Evolutionary conservation across 2,797 vertebrate species (phyloP), one percentile per base, ranked within the genome.

Genomic region (Sebastes matsubarae): DNA sequence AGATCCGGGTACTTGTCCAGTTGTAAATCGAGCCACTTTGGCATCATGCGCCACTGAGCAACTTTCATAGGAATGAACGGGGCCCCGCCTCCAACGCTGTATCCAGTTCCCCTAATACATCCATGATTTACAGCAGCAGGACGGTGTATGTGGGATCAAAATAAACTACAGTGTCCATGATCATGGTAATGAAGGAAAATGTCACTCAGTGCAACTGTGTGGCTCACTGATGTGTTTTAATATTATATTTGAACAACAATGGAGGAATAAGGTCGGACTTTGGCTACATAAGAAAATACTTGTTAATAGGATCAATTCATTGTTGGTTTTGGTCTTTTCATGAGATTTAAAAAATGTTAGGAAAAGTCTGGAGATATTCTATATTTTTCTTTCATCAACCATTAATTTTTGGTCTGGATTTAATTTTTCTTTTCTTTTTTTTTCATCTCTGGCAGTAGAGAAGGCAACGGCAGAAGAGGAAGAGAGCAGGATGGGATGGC

Each of bases 401-500:
- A 60, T 46, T 2, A 30, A 55, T 74, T 68, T 25, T 52, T 72
- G 46, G 70, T 84, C 58, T 71, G 20, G 8, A 75, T 66, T 13
- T 71, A 18, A 54, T 68, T 69, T 46, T 46, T 18, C 42, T 46
- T 46, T 46, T 46, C 16, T 18, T 46, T 64, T 27, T 46, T 24
- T 3, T 52, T n/a, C 6, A 8, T 50, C 32, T 68, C 76, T 87
- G 89, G 84, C 77, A 83, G 14, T 13, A 50, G 27, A 58, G 34
- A 1, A 25, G 29, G 68, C 72, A 81, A 72, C 50, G 63, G 68
- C 65, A 79, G 66, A 78, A 66, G 27, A 73, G 74, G 57, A 72
- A 77, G 66, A 18, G 63, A 72, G 71, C 68, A 82, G 69, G 88
- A 87, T 85, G 89, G 82, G 59, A 59, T 63, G 46, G 46, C 90